Conservation (phyloP, 2,888 invertebrate genomes). For the Gonocerus acuteangulatus region DNA sequence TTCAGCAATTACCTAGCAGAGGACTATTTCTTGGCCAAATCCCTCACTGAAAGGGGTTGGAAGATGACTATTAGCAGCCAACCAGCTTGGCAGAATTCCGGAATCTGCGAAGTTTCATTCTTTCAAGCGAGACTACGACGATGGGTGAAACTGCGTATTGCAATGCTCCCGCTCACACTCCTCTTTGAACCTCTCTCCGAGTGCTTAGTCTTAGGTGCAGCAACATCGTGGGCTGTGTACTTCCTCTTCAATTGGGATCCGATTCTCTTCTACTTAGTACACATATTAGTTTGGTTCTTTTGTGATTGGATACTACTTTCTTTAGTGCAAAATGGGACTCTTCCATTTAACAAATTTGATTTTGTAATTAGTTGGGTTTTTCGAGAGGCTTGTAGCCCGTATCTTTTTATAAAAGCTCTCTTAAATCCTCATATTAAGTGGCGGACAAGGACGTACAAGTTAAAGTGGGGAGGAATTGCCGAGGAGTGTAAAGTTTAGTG, state of each 20-base stretch:
- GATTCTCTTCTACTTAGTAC: constrained; percentile 83
- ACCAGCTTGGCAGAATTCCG: constrained; percentile 93
- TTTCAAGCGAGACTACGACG: constrained; percentile 57
- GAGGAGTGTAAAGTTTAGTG: constrained; percentile 62
- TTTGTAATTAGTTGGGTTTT: constrained; percentile 92
- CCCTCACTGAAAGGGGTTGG: constrained; percentile 81
- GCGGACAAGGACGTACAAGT: constrained; percentile 82
- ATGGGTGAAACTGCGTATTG: constrained; percentile 91
- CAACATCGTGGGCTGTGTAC: constrained; percentile 70
- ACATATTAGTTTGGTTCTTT: constrained; percentile 89
- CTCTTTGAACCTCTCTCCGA: constrained; percentile 91
- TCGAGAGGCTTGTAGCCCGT: constrained; percentile 83
- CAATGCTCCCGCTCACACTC: constrained; percentile 89
- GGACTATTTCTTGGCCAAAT: constrained; percentile 94
- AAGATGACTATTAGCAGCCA: constrained; percentile 81
- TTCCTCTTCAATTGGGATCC: constrained; percentile 79
- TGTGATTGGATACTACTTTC: constrained; percentile 89
- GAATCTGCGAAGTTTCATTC: constrained; percentile 72
- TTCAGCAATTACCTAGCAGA: constrained; percentile 95
- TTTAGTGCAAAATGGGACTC: constrained; percentile 78
- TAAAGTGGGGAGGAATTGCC: constrained; percentile 92
- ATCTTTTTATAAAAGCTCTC: constrained; percentile 78
- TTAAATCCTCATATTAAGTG: constrained; percentile 79
- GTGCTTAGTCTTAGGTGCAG: constrained; percentile 87
- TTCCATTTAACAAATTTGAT: constrained; percentile 91